These are phyloP conservation scores for Heliconius ismenius DNA, from an alignment of 2,888 invertebrate genomes.

Conservation along the genomic window DNA sequence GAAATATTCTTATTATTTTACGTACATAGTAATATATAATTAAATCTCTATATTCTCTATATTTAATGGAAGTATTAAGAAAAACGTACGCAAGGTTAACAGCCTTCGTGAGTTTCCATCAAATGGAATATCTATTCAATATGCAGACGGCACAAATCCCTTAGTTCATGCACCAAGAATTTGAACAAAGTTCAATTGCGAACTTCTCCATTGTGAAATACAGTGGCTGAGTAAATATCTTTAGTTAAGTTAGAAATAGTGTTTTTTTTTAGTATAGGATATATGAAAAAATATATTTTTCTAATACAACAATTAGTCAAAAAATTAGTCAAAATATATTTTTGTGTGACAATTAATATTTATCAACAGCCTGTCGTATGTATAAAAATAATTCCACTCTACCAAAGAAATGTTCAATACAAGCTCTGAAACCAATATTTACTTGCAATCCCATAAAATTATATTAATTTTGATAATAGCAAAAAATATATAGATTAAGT, in stretches of 20 bases:
- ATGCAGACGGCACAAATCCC: conserved; percentile 38
- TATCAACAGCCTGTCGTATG: too few relatives aligned
- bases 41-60: too few relatives aligned
- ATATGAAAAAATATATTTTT: too few relatives aligned
- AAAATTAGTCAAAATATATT: too few relatives aligned
- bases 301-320: too few relatives aligned
- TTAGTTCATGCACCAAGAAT: conserved; percentile 22
- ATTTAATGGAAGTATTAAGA: neutral
- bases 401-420: too few relatives aligned
- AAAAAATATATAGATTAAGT: too few relatives aligned
- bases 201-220: conserved; percentile 30
- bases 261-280: neutral
- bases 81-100: neutral
- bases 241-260: neutral
- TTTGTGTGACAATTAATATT: too few relatives aligned
- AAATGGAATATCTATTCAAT: conserved; percentile 28
- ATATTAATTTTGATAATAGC: too few relatives aligned
- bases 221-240: conserved; percentile 22
- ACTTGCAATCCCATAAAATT: too few relatives aligned
- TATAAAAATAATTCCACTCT: too few relatives aligned
- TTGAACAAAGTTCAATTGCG: conserved; percentile 32
- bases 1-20: neutral
- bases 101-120: conserved; percentile 4
- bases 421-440: too few relatives aligned
- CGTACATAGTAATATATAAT: neutral